Evolutionary conservation across 2,113 vertebrate genomes (phyloP).

Genomic region (Onychostruthus taczanowskii): DNA sequence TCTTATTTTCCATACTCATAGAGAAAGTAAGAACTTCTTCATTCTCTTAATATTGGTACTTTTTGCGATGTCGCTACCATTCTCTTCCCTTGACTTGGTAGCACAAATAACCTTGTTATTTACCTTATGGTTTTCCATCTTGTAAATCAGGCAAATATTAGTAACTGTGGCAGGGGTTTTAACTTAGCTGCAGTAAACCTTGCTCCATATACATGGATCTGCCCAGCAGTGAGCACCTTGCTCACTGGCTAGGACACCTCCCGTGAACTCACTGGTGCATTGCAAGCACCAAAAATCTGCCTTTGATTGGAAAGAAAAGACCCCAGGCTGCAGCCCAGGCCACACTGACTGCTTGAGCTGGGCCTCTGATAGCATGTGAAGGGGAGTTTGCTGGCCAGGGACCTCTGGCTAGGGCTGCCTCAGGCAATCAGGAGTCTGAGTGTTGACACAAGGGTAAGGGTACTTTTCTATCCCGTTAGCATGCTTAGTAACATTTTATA

Average conservation of each 20-base stretch:
- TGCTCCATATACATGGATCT: fast-evolving
- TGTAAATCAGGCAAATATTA: neutral
- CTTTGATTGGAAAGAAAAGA: neutral
- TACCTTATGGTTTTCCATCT: neutral
- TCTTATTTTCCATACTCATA: neutral
- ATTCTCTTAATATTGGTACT: neutral
- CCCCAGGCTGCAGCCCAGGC: neutral
- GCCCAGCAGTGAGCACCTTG: neutral
- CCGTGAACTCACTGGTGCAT: fast-evolving
- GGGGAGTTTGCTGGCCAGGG: neutral
- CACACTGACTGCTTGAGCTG: neutral
- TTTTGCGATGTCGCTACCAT: neutral
- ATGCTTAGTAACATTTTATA: neutral
- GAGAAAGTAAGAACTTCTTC: neutral
- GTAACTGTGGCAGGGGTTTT: neutral
- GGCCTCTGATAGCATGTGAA: neutral
- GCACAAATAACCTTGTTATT: neutral
- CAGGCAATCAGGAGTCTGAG: neutral
- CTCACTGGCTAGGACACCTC: neutral
- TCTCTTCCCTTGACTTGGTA: neutral
- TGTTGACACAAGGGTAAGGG: neutral
- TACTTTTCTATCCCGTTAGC: neutral
- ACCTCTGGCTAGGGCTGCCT: neutral
- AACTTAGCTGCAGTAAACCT: neutral
- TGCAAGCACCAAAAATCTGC: neutral